phyloP scores from a whole-genome alignment of 2,113 vertebrate genomes.

The Etheostoma spectabile region DNA sequence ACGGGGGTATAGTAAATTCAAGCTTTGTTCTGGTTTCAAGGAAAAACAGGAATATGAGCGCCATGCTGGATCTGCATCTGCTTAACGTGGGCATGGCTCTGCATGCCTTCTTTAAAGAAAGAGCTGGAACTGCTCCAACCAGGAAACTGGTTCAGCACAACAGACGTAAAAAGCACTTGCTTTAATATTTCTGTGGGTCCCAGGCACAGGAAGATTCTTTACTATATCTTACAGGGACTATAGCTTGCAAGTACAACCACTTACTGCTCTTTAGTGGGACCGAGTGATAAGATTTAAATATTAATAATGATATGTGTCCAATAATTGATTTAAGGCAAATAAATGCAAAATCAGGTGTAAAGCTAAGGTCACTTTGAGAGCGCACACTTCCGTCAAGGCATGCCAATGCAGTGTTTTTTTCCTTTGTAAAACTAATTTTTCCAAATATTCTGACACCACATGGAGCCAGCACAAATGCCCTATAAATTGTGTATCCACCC shows the following conservation, averaged over 20 bases:
- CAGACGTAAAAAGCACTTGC: constrained; percentile 23
- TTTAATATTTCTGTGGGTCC: constrained; percentile 3
- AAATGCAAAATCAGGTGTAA: too few relatives aligned
- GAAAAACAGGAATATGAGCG: constrained; percentile 5
- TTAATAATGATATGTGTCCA: too few relatives aligned
- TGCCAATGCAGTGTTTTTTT: too few relatives aligned
- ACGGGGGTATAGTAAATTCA: background rate
- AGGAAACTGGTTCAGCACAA: constrained; percentile 14
- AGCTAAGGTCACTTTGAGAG: too few relatives aligned
- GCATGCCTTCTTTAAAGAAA: constrained; percentile 29
- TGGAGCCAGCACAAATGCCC: too few relatives aligned
- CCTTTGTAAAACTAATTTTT: too few relatives aligned
- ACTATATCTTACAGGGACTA: background rate
- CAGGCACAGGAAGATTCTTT: background rate
- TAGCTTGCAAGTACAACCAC: background rate
- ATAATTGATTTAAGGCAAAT: too few relatives aligned
- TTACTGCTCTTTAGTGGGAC: background rate
- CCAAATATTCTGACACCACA: too few relatives aligned
- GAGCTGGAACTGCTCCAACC: constrained; percentile 29
- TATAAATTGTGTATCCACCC: too few relatives aligned
- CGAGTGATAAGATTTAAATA: too few relatives aligned
- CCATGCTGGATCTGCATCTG: constrained; percentile 20
- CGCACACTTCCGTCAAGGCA: too few relatives aligned
- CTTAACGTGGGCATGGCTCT: constrained; percentile 11
- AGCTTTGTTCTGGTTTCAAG: constrained; percentile 25